Evolutionary conservation across 2,797 vertebrate species (phyloP).

Genomic region (Cuculus canorus): DNA sequence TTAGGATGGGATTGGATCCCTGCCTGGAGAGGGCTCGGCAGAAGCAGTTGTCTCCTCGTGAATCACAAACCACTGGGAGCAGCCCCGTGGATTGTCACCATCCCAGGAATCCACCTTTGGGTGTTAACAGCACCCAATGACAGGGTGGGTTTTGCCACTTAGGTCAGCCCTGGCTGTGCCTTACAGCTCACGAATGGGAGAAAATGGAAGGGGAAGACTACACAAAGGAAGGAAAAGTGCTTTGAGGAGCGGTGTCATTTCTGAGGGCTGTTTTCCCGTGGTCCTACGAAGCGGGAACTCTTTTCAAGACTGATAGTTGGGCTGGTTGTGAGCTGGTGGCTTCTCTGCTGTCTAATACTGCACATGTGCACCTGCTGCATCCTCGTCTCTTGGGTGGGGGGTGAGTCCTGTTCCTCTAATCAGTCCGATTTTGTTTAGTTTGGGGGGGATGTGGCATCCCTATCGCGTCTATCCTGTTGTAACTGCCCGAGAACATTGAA

Average conservation of each 20-base stretch:
- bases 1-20: background rate
- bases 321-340: background rate
- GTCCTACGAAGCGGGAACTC: background rate
- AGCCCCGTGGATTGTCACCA: background rate
- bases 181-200: background rate
- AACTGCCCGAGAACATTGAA: background rate
- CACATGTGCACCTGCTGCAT: accelerated
- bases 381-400: background rate
- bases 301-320: accelerated
- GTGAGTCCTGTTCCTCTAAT: background rate
- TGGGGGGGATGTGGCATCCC: background rate
- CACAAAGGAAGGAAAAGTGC: background rate
- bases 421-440: background rate
- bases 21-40: background rate
- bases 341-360: background rate
- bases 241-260: background rate
- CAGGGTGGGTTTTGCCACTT: background rate
- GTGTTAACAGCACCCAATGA: background rate
- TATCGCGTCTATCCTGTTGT: background rate
- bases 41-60: background rate
- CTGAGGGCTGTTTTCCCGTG: background rate
- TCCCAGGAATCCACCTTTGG: background rate
- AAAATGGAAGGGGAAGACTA: background rate
- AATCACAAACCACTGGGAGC: background rate
- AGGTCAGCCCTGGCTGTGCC: background rate